Conservation (phyloP, 2,888 invertebrate genomes). For the Pterostichus madidus region DNA sequence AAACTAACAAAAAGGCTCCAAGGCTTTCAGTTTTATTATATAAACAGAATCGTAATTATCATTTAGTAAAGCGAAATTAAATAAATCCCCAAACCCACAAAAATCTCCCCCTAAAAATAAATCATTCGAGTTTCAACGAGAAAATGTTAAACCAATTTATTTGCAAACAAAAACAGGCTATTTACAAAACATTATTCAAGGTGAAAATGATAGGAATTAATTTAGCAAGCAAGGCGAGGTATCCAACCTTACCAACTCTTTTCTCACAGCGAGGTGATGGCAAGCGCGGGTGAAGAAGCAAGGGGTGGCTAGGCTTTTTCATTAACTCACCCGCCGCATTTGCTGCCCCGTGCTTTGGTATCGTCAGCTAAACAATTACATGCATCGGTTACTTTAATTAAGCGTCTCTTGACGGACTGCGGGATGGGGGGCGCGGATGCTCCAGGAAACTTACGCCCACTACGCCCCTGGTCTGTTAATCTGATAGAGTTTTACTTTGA, state of each 20-base stretch:
- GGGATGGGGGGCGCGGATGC: constrained; percentile 1
- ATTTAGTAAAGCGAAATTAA: constrained; percentile 1
- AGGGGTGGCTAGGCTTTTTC: constrained; percentile 28
- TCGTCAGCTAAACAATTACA: constrained; percentile 66
- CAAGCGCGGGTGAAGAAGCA: not conserved
- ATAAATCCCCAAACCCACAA: constrained; percentile 12
- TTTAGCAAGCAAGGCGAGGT: constrained; percentile 28
- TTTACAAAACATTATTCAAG: constrained; percentile 47
- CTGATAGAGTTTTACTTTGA: not conserved
- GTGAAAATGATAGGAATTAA: constrained; percentile 54
- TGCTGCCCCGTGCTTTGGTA: constrained; percentile 36
- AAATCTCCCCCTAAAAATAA: constrained; percentile 5
- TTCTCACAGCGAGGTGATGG: not conserved
- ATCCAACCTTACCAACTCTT: constrained; percentile 27
- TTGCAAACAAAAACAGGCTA: constrained; percentile 38
- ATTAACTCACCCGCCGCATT: constrained; percentile 7
- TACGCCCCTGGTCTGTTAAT: not conserved
- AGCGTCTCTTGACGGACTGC: constrained; percentile 50
- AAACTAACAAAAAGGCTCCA: too few species aligned
- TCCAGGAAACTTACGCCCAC: not conserved
- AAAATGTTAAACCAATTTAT: constrained; percentile 41
- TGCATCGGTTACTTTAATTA: constrained; percentile 67
- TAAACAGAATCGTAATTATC: not conserved
- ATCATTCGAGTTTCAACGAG: not conserved
- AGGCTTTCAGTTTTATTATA: too few species aligned